Evolutionary conservation across 2,888 invertebrate genomes (phyloP), one percentile per base, ranked within the genome.

Genomic region (Cryptus viduatorius): DNA sequence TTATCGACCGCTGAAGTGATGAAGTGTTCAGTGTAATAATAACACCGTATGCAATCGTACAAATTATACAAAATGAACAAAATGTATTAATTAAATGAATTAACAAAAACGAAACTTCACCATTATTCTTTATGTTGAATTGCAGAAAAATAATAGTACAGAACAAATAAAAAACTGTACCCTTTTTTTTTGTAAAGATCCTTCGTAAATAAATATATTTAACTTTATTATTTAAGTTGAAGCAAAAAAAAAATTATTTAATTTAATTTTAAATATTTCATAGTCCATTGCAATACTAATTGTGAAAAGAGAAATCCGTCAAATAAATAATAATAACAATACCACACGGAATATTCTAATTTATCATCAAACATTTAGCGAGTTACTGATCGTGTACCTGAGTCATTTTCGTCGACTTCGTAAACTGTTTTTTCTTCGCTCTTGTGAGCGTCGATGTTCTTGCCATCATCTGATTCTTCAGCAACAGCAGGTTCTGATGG

Each of bases 401-500:
- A 53, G 8, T 83, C 82, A 1, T 84, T 79, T 19, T 84, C 81
- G n/a, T 80, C 84, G 1, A 50, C 19, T 16, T 86, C 84, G 7
- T 50, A 24, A 29, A 86, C 84, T 8, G 76, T 82, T 68, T 79
- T 61, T 37, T 71, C 72, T 1, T 56, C n/a, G 24, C 59, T 75
- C 24, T 44, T 46, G 37, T 7, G 56, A 4, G 29, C 1, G n/a
- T 76, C 53, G 24, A 37, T 14, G 42, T n/a, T 16, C 64, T 31
- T 61, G 37, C 12, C 44, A 53, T 65, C 76, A 14, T 82, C 80
- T 12, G 80, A 73, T 56, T 92, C 91, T 67, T 92, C 92, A 4
- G 80, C 46, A 10, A 91, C 86, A 7, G 87, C 83, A n/a, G 90
- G 88, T 79, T 90, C 85, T 0, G 86, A 78, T 8, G 90, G 87